These are phyloP conservation scores for Tragelaphus imberbis DNA, from an alignment of 2,113 vertebrate genomes.

Conservation along the genomic window DNA sequence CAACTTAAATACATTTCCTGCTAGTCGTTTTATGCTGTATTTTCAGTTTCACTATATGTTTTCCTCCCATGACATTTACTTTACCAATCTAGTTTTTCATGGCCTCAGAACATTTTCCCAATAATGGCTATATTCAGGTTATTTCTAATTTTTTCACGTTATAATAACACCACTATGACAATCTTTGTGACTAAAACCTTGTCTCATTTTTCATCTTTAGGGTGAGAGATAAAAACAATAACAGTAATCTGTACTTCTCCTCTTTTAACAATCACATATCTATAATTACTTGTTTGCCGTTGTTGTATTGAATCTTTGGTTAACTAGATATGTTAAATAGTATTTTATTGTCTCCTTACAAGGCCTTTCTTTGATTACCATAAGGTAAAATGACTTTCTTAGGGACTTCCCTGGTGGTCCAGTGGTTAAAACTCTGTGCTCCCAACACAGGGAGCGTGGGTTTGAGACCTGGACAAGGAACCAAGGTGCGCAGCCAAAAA, in stretches of 20 bases:
- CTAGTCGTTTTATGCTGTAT: neutral
- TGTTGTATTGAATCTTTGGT: neutral
- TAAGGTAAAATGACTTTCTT: neutral
- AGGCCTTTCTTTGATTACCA: neutral
- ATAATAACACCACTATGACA: neutral
- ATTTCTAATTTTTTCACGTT: neutral
- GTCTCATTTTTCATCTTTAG: neutral
- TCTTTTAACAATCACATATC: neutral
- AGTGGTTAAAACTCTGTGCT: neutral
- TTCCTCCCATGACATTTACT: neutral
- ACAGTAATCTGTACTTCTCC: neutral
- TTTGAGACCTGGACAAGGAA: neutral
- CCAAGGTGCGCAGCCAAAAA: neutral
- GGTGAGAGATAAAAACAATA: neutral
- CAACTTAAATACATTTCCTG: neutral
- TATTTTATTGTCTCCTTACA: neutral
- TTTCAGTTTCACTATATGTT: neutral
- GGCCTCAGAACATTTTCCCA: neutral
- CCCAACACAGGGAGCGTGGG: neutral
- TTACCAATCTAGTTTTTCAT: slow-evolving; percentile 14
- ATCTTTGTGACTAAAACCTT: neutral
- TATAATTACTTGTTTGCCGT: neutral
- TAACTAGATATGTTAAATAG: neutral
- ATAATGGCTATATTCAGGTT: neutral
- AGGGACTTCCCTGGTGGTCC: neutral